Percentiles rank a stretch among this genome's conserved stretches.
Evolutionary conservation across 2,113 vertebrate species (phyloP).

Genomic region (Pelecanus crispus): DNA sequence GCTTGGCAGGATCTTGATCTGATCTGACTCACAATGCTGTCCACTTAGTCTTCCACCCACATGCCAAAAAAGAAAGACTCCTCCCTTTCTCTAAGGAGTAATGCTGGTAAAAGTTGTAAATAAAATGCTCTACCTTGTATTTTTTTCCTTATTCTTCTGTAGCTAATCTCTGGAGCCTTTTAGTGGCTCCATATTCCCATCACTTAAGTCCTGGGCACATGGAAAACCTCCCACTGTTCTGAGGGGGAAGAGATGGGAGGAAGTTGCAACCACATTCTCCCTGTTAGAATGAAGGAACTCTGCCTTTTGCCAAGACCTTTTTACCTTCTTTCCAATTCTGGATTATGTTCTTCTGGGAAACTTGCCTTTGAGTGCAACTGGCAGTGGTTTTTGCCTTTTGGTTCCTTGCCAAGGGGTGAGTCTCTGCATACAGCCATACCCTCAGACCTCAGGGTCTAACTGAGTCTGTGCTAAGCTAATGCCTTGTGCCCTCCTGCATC

Average conservation of each 20-base stretch:
- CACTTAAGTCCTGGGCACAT: not conserved
- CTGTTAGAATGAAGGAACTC: not conserved
- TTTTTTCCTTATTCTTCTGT: not conserved
- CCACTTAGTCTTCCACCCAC: not conserved
- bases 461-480: not conserved
- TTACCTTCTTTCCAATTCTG: not conserved
- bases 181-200: not conserved
- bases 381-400: not conserved
- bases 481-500: not conserved
- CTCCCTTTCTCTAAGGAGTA: not conserved
- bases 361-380: not conserved
- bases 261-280: not conserved
- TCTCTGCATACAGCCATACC: not conserved
- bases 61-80: not conserved
- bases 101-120: not conserved
- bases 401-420: not conserved
- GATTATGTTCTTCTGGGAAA: not conserved
- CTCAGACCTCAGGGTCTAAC: not conserved
- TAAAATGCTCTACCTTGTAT: not conserved
- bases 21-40: not conserved
- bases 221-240: not conserved
- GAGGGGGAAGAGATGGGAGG: not conserved
- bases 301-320: not conserved
- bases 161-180: not conserved
- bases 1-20: not conserved